Percentiles rank a stretch among this genome's conserved stretches.
phyloP scores from a whole-genome alignment of 2,113 vertebrate species.

The Chaenogobius annularis region DNA sequence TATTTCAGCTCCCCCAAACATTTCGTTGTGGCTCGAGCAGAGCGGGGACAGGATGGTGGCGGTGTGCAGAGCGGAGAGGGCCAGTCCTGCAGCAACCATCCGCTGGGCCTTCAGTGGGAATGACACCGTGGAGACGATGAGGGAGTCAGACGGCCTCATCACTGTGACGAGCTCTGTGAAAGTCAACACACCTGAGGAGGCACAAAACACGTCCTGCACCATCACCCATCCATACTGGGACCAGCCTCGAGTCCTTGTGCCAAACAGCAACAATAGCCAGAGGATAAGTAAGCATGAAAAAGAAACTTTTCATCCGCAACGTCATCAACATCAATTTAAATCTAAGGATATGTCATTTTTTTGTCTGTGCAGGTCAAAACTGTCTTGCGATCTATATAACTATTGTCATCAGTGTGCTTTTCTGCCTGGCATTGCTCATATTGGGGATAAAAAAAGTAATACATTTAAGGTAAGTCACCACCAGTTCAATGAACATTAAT shows the following conservation, averaged over 20 bases:
- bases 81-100: slow-evolving; percentile 62
- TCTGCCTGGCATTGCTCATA: slow-evolving; percentile 17
- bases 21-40: slow-evolving; percentile 34
- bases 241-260: not conserved
- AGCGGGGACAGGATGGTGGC: slow-evolving; percentile 30
- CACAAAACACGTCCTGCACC: slow-evolving; percentile 53
- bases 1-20: slow-evolving; percentile 32
- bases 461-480: slow-evolving; percentile 40
- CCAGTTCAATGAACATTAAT: not conserved
- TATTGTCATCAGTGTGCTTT: not conserved
- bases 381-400: not conserved
- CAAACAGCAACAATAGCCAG: slow-evolving; percentile 11
- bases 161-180: slow-evolving; percentile 53
- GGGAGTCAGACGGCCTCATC: not conserved
- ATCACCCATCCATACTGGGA: slow-evolving; percentile 33
- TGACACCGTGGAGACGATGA: fast-evolving
- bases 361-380: slow-evolving; percentile 7
- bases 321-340: not conserved
- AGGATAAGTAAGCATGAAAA: not conserved
- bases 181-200: slow-evolving; percentile 13
- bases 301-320: not conserved
- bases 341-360: not conserved
- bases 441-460: slow-evolving; percentile 25
- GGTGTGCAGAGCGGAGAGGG: slow-evolving; percentile 64
- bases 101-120: slow-evolving; percentile 50